phyloP scores from a whole-genome alignment of 2,888 invertebrate genomes.

The Cheilosia vernalis region DNA sequence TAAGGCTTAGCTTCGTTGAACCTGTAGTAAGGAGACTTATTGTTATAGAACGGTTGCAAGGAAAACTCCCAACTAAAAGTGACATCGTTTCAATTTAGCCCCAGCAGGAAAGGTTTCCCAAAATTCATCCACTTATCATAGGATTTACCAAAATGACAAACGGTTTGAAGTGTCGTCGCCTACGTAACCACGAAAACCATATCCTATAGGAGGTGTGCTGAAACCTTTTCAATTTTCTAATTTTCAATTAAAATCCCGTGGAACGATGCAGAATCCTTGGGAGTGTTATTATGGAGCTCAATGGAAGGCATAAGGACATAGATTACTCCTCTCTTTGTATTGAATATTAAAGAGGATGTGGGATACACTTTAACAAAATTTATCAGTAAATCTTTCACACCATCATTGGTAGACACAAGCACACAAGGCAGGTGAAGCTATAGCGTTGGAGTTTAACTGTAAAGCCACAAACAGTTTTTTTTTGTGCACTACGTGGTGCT shows the following conservation, averaged over 20 bases:
- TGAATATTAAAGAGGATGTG: constrained; percentile 32
- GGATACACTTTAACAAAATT: constrained; percentile 38
- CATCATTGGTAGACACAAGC: constrained; percentile 16
- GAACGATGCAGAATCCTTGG: constrained; percentile 35
- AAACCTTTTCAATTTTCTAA: constrained; percentile 59
- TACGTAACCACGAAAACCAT: constrained; percentile 13
- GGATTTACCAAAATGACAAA: constrained; percentile 37
- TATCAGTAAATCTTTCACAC: constrained; percentile 53
- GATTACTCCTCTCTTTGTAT: constrained; percentile 42
- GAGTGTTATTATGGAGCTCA: constrained; percentile 33
- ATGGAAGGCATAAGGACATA: constrained; percentile 10
- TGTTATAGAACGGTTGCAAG: constrained; percentile 3
- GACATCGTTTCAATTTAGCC: constrained; percentile 19
- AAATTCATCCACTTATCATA: constrained; percentile 53
- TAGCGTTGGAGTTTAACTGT: background rate
- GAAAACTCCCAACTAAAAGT: background rate
- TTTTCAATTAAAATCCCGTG: constrained; percentile 57
- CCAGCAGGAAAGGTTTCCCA: constrained; percentile 15
- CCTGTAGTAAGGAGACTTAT: constrained; percentile 20
- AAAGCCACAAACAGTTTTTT: background rate
- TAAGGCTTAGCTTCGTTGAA: background rate
- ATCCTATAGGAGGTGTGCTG: background rate
- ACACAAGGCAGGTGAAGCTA: background rate
- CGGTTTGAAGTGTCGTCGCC: constrained; percentile 36
- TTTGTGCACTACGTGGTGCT: background rate